Percentiles rank a stretch among this genome's conserved stretches.
Conservation (phyloP, 1,140 invertebrate genomes). For the Drosophila truncata region DNA sequence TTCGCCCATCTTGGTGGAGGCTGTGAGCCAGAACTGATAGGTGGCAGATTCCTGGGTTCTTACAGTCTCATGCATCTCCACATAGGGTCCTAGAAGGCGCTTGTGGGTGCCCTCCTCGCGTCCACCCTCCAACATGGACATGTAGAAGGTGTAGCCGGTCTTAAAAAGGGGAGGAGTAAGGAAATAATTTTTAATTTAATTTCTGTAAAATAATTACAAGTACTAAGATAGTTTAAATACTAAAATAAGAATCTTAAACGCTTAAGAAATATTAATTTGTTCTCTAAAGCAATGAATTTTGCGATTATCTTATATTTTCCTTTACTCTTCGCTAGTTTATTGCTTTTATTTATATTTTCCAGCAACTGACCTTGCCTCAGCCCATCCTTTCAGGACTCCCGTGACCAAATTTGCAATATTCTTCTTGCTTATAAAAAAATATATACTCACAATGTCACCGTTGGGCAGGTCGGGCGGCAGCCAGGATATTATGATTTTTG, state of each 20-base stretch:
- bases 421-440: not conserved
- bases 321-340: not conserved
- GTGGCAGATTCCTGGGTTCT: conserved; percentile 90
- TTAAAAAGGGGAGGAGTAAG: conserved; percentile 4
- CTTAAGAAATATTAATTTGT: no score
- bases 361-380: conserved; percentile 2
- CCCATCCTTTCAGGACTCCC: not conserved
- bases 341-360: not conserved
- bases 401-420: conserved; percentile 11
- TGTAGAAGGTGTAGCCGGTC: conserved; percentile 92
- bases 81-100: conserved; percentile 88
- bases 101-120: conserved; percentile 91
- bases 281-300: not conserved
- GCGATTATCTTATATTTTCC: not conserved
- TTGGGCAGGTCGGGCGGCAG: conserved; percentile 91
- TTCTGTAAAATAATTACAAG: not conserved
- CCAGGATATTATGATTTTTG: conserved; percentile 95
- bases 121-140: conserved; percentile 91
- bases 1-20: conserved; percentile 92
- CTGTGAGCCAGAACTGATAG: conserved; percentile 93
- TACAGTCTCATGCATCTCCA: conserved; percentile 90
- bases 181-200: not conserved
- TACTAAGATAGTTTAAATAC: not conserved
- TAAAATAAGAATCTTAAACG: not conserved
- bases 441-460: conserved; percentile 88